These are phyloP conservation scores for Saimiri boliviensis DNA, from an alignment of 2,113 vertebrate species.

Conservation along the genomic window DNA sequence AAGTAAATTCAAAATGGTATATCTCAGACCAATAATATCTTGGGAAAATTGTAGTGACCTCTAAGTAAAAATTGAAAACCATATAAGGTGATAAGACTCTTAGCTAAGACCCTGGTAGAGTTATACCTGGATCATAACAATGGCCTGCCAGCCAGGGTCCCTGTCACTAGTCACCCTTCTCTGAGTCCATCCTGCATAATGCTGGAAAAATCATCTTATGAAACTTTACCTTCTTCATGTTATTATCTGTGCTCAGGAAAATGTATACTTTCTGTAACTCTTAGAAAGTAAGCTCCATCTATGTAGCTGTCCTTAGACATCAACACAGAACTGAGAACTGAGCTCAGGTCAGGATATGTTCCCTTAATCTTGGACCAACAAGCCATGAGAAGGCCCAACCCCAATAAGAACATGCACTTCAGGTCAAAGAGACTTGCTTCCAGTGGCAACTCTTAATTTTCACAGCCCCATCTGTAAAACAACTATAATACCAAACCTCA, in stretches of 20 bases:
- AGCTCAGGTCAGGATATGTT: not conserved
- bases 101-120: not conserved
- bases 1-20: not conserved
- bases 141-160: not conserved
- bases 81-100: not conserved
- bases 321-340: not conserved
- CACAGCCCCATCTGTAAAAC: not conserved
- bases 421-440: not conserved
- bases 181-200: not conserved
- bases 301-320: not conserved
- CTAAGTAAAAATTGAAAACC: conserved; percentile 19
- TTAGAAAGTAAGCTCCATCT: not conserved
- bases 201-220: not conserved
- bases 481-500: not conserved
- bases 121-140: not conserved
- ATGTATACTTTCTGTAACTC: not conserved
- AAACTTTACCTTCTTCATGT: not conserved
- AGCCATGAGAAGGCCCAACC: not conserved
- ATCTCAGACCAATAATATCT: not conserved
- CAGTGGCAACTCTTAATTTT: not conserved
- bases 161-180: not conserved
- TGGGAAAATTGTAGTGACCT: conserved; percentile 40
- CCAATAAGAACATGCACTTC: not conserved
- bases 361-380: not conserved
- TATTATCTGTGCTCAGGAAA: not conserved